Percentiles rank a stretch among this genome's conserved stretches.
Conservation (phyloP, 2,888 invertebrate genomes). For the Phyllotreta cruciferae region DNA sequence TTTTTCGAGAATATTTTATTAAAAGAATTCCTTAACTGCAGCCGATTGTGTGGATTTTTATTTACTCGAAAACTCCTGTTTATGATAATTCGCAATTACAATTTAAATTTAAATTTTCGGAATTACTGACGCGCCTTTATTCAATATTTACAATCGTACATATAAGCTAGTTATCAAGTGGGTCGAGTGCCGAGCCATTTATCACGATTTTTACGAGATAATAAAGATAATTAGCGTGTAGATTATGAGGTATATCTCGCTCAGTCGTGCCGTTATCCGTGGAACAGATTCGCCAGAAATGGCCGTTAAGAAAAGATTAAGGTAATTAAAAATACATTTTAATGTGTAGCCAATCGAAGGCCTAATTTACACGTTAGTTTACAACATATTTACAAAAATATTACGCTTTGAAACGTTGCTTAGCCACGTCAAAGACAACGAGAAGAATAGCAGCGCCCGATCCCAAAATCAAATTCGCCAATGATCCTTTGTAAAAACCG, state of each 20-base stretch:
- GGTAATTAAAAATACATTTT: no score
- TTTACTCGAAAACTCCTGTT: background rate
- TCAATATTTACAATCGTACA: conserved; percentile 5
- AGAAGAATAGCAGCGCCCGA: background rate
- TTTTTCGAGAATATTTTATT: background rate
- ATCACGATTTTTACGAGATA: conserved; percentile 25
- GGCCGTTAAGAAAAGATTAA: no score
- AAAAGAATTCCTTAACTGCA: background rate
- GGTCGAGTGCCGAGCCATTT: conserved; percentile 19
- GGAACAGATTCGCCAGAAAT: no score
- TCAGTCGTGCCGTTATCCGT: background rate
- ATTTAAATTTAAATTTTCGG: no score
- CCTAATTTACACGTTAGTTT: no score
- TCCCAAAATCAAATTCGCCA: background rate
- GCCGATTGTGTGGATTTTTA: background rate
- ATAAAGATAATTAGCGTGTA: conserved; percentile 24
- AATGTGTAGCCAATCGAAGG: no score
- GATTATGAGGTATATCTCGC: background rate
- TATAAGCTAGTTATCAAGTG: conserved; percentile 17
- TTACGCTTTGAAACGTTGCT: background rate
- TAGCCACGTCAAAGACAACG: background rate
- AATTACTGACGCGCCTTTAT: no score
- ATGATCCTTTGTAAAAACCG: background rate
- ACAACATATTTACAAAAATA: no score
- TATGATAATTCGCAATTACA: no score